phyloP scores from a whole-genome alignment of 2,888 invertebrate species.

The Drosophila seclusa region DNA sequence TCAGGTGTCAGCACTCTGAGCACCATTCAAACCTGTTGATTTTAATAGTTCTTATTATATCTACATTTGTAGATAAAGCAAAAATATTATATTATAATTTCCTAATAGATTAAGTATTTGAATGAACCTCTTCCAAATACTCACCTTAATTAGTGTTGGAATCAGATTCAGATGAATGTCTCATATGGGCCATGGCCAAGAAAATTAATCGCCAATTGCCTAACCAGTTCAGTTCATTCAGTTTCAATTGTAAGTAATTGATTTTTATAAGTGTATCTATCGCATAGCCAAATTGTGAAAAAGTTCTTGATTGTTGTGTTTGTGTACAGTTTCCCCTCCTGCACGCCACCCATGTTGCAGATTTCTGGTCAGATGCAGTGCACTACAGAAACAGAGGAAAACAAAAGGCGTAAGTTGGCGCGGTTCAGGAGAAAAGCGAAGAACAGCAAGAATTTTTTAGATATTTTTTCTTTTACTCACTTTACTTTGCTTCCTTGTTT shows the following conservation, averaged over 20 bases:
- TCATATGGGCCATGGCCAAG: neutral
- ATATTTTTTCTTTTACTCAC: slow-evolving; percentile 58
- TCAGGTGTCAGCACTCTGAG: neutral
- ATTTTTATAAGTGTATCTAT: slow-evolving; percentile 18
- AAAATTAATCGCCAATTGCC: neutral
- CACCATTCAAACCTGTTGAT: neutral
- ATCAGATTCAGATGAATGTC: neutral
- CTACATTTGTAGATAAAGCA: neutral
- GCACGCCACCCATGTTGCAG: slow-evolving; percentile 1
- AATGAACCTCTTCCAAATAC: neutral
- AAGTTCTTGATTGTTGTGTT: slow-evolving; percentile 45
- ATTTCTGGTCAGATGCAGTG: slow-evolving; percentile 10
- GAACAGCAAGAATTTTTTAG: slow-evolving; percentile 46
- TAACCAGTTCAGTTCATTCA: neutral
- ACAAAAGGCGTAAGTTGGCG: slow-evolving; percentile 31
- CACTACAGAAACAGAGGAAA: slow-evolving; percentile 2
- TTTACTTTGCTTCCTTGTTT: slow-evolving; percentile 67
- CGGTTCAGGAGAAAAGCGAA: slow-evolving; percentile 13
- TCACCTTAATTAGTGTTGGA: neutral
- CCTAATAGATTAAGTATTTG: neutral
- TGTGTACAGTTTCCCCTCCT: neutral
- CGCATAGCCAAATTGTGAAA: slow-evolving; percentile 28
- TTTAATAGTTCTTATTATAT: neutral
- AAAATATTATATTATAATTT: neutral
- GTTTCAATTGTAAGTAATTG: neutral